Evolutionary conservation across 2,888 invertebrate genomes (phyloP), one percentile per base, ranked within the genome.

Genomic region (Idaea aversata): DNA sequence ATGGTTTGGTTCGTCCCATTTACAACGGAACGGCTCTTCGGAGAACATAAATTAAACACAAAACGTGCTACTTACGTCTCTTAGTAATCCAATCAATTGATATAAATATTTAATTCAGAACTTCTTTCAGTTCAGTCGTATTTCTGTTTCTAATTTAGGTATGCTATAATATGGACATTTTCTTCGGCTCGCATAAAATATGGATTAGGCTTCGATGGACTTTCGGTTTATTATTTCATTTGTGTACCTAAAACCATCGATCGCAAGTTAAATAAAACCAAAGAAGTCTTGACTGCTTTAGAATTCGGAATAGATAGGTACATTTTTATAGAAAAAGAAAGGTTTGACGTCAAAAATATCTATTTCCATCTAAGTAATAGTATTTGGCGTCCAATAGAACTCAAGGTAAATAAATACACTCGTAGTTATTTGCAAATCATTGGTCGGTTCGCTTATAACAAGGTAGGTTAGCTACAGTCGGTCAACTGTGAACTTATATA

Each of bases 401-500:
- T 47, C 13, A 47, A 10, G 47, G 10, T 47, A 47, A 47, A 13
- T 47, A 47, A 47, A 47, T 10, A 47, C 10, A 10, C 47, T 7
- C 47, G 47, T 47, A 10, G 7, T 59, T 62, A 64, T 66, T 69
- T 63, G 63, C 65, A 66, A 65, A 65, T 62, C 63, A 66, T 59
- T 62, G 61, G 36, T 59, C 5, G 34, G 13, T 34, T 59, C 61
- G 62, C 35, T 63, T 66, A 62, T 69, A 67, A 62, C 63, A 57
- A 66, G 59, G 62, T 59, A 65, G 58, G 62, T 47, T 47, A 47
- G 64, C 65, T 63, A 59, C 59, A 62, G 62, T 64, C 65, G 65
- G 63, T 65, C 68, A 70, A 65, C 70, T 69, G 71, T 71, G 61
- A 63, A 67, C 67, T 70, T 67, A 69, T 65, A 67, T 65, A 70